Base-by-base conservation (phyloP, 2,888 invertebrate species). In the Esperia sulphurella region DNA sequence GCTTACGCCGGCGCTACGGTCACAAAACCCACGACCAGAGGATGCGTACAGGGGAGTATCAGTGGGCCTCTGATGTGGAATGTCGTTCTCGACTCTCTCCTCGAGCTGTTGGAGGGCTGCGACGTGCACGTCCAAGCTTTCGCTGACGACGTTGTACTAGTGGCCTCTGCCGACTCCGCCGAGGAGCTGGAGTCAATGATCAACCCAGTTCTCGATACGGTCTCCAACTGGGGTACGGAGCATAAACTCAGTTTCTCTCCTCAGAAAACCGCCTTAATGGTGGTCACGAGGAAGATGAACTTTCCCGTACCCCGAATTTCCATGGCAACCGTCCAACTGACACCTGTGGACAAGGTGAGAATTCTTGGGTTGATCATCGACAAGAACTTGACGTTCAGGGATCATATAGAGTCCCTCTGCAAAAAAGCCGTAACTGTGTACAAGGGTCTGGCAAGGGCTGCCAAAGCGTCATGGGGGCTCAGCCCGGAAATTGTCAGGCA, bases 41-140 rank as follows among this genome's bases (percentile, higher is more conserved):
- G 53, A 5, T 58, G 57, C 28, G 49, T 59, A 0, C 59, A 56
- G 14, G 56, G 57, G 0, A 53, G 53, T 0, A 58, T 47, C 0
- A n/a, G n/a, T 8, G 57, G 59, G 0, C 59, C 59, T 0, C 31
- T 49, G 0, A 14, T 59, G 0, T 59, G 59, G 58, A 58, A 61
- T 39, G 0, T 59, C 0, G 14, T 52, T 0, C 46, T 61, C 8
- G 53, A 61, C 35, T 50, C 53, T 0, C 48, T 59, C 0, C 41
- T 59, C 0, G 21, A 40, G 0, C 10, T 14, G 1, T 4, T 48
- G 0, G 41, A 50, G 0, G n/a, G 10, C 0, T 8, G 10, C 0
- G 43, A 38, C 1, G 40, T 33, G 0, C 50, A 54, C 14, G 41
- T 48, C 4, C 58, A 61, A 21, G 63, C 59, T 0, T 63, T 58